A percentile compares a stretch with the other conserved stretches of the same genome.
Conservation (phyloP, 1,140 invertebrate genomes). For the Magallana gigas region DNA sequence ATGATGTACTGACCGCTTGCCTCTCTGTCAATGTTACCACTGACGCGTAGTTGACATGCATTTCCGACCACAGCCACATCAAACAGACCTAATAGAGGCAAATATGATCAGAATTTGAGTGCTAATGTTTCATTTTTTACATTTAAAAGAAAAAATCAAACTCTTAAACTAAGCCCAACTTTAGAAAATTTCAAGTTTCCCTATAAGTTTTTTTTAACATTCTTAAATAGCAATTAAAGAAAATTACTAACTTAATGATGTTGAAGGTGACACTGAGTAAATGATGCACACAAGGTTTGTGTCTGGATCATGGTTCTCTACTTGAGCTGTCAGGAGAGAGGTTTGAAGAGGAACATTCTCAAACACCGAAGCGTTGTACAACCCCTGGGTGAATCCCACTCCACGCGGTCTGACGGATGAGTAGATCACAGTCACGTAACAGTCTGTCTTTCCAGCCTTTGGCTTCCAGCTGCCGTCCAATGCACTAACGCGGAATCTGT, state of each 20-base stretch:
- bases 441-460: conserved; percentile 49
- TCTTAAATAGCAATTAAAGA: background rate
- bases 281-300: conserved; percentile 44
- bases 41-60: conserved; percentile 50
- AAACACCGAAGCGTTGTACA: conserved; percentile 20
- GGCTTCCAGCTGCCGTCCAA: conserved; percentile 63
- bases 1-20: conserved; percentile 43
- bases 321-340: background rate
- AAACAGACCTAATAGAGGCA: conserved; percentile 15
- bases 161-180: too few species aligned
- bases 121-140: too few species aligned
- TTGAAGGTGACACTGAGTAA: background rate
- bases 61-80: background rate
- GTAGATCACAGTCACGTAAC: conserved; percentile 56
- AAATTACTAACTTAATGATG: conserved; percentile 34
- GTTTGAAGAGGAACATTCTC: conserved; percentile 7
- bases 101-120: too few species aligned
- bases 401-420: background rate
- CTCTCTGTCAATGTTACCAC: conserved; percentile 54
- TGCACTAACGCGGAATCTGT: conserved; percentile 60
- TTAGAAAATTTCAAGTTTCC: too few species aligned
- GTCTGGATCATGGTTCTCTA: conserved; percentile 43
- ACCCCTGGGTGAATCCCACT: conserved; percentile 53
- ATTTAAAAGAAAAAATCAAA: too few species aligned
- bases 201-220: too few species aligned